Base-by-base conservation (phyloP, 1,140 invertebrate species). In the Ectropis grisescens region DNA sequence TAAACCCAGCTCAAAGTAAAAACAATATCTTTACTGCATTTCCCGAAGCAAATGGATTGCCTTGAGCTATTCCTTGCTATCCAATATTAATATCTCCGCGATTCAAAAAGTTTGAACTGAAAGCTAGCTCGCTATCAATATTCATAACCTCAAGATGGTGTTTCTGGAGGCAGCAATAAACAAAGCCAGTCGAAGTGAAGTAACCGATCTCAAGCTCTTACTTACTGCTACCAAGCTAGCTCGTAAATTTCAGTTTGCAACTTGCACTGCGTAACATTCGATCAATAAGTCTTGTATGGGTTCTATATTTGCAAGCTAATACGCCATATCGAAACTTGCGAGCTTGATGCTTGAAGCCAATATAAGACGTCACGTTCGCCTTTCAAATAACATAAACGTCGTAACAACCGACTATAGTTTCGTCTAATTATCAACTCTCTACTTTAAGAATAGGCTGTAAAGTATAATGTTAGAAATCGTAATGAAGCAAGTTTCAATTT, bases 221-320 rank as follows among this genome's bases (percentile, higher is more conserved):
- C 67, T 71, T 67, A 64, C 59, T 48, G 46, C 38, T 51, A 42
- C 47, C 56, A 48, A 19, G 46, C 39, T 51, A 43, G 46, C 57
- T 62, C 74, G 70, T 79, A 79, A 79, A 76, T 79, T 76, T 67
- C 52, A 68, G 64, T 79, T 79, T 74, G 62, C 58, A 79, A 79
- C 55, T 79, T 68, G 74, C 67, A 68, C 52, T 42, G 62, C 58
- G 62, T 56, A 74, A 69, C 67, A 71, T 68, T 76, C 61, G 74
- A 79, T 79, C 74, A 79, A 79, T 75, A 79, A 65, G 59, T 59
- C 75, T 79, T 76, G 74, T 79, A 76, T 62, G 71, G 74, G 52
- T 67, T 79, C 69, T 70, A 64, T 76, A 74, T 72, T 71, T 79
- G 74, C 69, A 67, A 76, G 58, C 58, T 79, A 74, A 79, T 79